A percentile compares a stretch with the other conserved stretches of the same genome.
These are phyloP conservation scores for Agriopis leucophaearia DNA, from an alignment of 2,888 invertebrate genomes.

Conservation along the genomic window DNA sequence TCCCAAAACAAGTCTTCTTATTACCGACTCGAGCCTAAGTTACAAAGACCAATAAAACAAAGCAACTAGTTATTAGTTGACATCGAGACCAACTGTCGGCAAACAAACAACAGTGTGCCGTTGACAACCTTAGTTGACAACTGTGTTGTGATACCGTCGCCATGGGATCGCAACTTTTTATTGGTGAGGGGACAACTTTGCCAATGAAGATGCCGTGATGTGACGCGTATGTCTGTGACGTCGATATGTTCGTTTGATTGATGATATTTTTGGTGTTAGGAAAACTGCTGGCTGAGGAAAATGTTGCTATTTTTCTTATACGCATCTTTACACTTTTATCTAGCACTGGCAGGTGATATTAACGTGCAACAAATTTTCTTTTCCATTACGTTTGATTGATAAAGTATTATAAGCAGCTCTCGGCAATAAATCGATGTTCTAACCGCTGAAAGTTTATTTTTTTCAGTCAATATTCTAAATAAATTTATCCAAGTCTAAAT, in stretches of 20 bases:
- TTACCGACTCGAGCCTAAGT: conserved; percentile 16
- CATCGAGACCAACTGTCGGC: conserved; percentile 24
- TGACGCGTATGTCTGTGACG: conserved; percentile 6
- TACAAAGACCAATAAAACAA: conserved; percentile 27
- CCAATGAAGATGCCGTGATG: conserved; percentile 18
- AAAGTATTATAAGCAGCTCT: no score
- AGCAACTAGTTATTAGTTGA: conserved; percentile 29
- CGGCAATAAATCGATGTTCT: no score
- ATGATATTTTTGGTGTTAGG: conserved; percentile 3
- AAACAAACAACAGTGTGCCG: conserved; percentile 12
- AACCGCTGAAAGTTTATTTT: no score
- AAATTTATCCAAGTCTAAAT: no score
- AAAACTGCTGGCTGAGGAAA: not conserved
- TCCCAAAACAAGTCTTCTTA: conserved; percentile 2
- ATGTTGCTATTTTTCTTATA: not conserved
- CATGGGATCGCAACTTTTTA: conserved; percentile 37
- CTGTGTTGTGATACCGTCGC: conserved; percentile 29
- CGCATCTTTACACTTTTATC: not conserved
- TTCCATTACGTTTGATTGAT: no score
- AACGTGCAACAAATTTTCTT: no score
- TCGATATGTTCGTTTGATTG: conserved; percentile 28
- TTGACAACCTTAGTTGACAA: conserved; percentile 7
- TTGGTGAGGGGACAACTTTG: not conserved
- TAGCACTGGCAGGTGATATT: no score
- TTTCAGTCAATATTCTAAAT: no score